Base-by-base conservation (phyloP, 2,888 invertebrate species). In the Danaus chrysippus region DNA sequence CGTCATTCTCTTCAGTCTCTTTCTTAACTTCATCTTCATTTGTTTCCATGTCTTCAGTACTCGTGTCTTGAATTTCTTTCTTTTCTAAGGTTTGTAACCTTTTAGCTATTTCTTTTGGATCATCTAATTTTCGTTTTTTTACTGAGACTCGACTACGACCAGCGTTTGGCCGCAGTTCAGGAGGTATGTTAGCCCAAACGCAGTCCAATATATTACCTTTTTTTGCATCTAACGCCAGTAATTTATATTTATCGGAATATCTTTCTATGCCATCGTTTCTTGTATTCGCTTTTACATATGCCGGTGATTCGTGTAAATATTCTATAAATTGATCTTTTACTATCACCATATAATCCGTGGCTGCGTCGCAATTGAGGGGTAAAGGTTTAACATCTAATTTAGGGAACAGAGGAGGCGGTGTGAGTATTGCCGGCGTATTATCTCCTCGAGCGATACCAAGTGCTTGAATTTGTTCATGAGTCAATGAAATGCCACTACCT, bases 311-410 rank as follows among this genome's bases (percentile, higher is more conserved):
- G 60, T 93, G 93, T 85, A 95, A 92, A 71, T 92, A 93, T 68
- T 94, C 95, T 10, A 94, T 92, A 71, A 94, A 95, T 71, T 95
- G 94, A 72, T 94, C 94, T 74, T 94, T 94, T 66, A 95, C 92
- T 53, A 94, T 92, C 11, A 95, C 82, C 80, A 95, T 92, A 74
- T 95, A 95, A 70, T 94, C 94, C 19, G 93, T 91, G 42, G 94
- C 92, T 9, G 92, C 87, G 53, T 92, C 92, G 56, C 83, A 87
- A 71, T 82, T 84, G 19, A 93, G 70, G 0, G 89, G 87, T 13
- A 93, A 81, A 0, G 93, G 93, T 69, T 92, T 92, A 0, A 88
- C 85, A 71, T 92, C 89, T n/a, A 93, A 82, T 66, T 92, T 91
- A 0, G 93, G 93, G 76, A 92, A 93, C 57, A 93, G 81, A 11